These are phyloP conservation scores for Heliconius eleuchia DNA, from an alignment of 1,140 invertebrate genomes.

Conservation along the genomic window DNA sequence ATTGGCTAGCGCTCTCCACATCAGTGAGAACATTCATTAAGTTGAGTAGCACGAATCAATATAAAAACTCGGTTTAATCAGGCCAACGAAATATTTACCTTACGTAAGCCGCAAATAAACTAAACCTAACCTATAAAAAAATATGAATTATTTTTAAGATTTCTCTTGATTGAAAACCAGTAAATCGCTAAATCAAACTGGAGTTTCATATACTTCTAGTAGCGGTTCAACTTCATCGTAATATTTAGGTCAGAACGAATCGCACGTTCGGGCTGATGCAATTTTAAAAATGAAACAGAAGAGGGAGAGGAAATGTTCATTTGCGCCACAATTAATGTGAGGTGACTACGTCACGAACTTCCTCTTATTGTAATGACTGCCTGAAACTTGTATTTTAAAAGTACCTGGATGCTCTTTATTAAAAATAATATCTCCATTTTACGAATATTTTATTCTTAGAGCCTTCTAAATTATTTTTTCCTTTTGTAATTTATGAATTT, in stretches of 20 bases:
- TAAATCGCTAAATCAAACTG: constrained; percentile 41
- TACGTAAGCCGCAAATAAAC: neutral
- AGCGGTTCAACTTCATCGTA: constrained; percentile 40
- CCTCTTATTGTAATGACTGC: constrained; percentile 22
- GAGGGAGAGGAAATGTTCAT: constrained; percentile 47
- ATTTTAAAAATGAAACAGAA: constrained; percentile 59
- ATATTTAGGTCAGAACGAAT: constrained; percentile 57
- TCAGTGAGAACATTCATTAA: constrained; percentile 10
- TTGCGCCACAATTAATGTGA: constrained; percentile 43
- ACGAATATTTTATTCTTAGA: neutral
- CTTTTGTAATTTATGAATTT: neutral
- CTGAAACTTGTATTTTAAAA: constrained; percentile 3
- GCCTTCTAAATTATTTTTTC: neutral
- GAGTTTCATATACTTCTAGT: constrained; percentile 38
- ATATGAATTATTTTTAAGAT: constrained; percentile 4
- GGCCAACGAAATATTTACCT: constrained; percentile 8
- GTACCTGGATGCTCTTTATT: neutral
- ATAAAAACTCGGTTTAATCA: constrained; percentile 5
- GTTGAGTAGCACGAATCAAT: neutral
- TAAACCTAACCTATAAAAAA: constrained; percentile 1
- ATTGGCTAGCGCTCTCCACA: neutral
- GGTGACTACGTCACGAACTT: constrained; percentile 28
- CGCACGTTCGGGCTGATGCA: constrained; percentile 49
- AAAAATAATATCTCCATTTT: neutral
- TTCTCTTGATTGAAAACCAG: constrained; percentile 23